Base-by-base conservation (phyloP, 1,140 invertebrate genomes). In the Saxidomus purpurata region DNA sequence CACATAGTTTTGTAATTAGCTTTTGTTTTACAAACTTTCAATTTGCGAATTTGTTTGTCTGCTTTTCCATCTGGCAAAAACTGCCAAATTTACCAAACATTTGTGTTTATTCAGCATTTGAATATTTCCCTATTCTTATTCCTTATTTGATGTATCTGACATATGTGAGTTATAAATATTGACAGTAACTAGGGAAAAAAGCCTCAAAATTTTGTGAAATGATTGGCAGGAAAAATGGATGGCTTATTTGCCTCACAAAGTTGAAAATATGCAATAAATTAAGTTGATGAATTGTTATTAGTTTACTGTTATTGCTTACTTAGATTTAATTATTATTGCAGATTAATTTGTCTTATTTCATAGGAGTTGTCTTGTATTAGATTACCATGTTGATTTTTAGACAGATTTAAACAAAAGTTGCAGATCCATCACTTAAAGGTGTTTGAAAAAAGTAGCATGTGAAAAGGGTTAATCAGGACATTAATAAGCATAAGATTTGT, bases 221-320 rank as follows among this genome's bases (percentile, higher is more conserved):
- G 67, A 71, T 71, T 71, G 67, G 22, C 67, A 71, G 11, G 67
- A 34, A 17, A 31, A 71, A 38, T 71, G 36, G 67, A 71, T 71
- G 6, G 25, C n/a, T 55, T 55, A 67, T 67, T 34, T 71, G 36
- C 67, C 67, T 71, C 67, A 40, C 38, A 38, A 38, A 71, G 19
- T 38, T 71, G 28, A 71, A 36, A 31, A 36, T 38, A 8, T 31
- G 36, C 38, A 71, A 71, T 71, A 38, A 38, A 63, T 28, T 63
- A 25, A 28, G 59, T 25, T 63, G 59, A 63, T 63, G 22, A 63
- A 63, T 63, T 63, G n/a, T n/a, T 63, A 11, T 28, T 28, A 63
- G 19, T 63, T 8, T 59, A n/a, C n/a, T 63, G 25, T 63, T 55
- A 55, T 55, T 22, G 19, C 52, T 22, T 4, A 22, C 52, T 55